Conservation (phyloP, 2,888 invertebrate genomes). For the Latrodectus hesperus region DNA sequence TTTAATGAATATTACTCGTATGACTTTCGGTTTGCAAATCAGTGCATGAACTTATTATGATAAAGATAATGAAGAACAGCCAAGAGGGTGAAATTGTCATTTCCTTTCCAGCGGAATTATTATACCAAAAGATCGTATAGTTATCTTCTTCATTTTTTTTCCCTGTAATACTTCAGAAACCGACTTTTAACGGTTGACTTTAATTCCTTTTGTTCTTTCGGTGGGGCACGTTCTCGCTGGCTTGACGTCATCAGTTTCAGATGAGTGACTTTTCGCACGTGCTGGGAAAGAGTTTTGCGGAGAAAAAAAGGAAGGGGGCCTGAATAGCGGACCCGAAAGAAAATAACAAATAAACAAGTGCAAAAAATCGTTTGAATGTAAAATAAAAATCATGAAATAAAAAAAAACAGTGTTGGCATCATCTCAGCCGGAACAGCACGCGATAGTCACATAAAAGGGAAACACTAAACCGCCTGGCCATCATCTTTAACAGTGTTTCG, state of each 20-base stretch:
- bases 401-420: slow-evolving; percentile 42
- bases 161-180: no score
- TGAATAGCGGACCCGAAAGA: slow-evolving; percentile 39
- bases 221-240: neutral
- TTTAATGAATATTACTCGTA: no score
- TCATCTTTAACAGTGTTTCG: slow-evolving; percentile 1
- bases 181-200: no score
- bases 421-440: slow-evolving; percentile 53
- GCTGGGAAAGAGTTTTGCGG: slow-evolving; percentile 34
- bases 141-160: no score
- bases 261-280: slow-evolving; percentile 62
- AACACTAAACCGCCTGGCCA: slow-evolving; percentile 6
- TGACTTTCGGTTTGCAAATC: no score
- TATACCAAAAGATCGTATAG: no score
- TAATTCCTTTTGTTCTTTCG: neutral
- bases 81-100: no score
- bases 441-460: slow-evolving; percentile 51
- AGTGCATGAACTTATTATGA: no score
- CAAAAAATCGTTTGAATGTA: slow-evolving; percentile 37
- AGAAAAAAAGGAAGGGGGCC: neutral
- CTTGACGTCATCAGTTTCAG: slow-evolving; percentile 56
- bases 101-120: no score
- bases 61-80: no score
- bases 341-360: slow-evolving; percentile 9
- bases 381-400: slow-evolving; percentile 18